Evolutionary conservation across 2,113 vertebrate genomes (phyloP), one percentile per base, ranked within the genome.

Genomic region (Engystomops pustulosus): DNA sequence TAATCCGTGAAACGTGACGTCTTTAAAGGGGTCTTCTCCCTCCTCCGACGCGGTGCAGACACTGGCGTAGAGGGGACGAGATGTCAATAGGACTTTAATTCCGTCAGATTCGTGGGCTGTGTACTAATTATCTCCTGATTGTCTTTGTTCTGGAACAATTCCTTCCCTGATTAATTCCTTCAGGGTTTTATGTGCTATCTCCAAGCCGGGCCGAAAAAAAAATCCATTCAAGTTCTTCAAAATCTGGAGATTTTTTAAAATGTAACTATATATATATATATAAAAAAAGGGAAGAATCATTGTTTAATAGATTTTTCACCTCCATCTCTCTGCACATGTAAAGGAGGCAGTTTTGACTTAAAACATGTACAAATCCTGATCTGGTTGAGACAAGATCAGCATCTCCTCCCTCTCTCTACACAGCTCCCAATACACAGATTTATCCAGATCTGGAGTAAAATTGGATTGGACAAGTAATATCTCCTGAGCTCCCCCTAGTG

Each of bases 71-170:
- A 36, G 36, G n/a, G 75, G 45, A n/a, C 36, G 38, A 36, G 14
- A 41, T 41, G 75, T 78, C 51, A 41, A 78, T 60, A 78, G 51
- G 32, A 41, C 34, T 38, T 58, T 77, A 53, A 77, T 77, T 77
- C 49, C 58, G 3, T 38, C 10, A 23, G 49, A 55, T 12, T 47
- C 36, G 76, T 79, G 78, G 14, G 27, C 38, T 44, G 55, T 49
- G 44, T 65, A 34, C 60, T 80, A 45, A 80, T 80, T 80, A 44
- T 41, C 51, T 45, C 27, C 27, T 67, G 14, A 47, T 32, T 67
- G 55, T 67, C 78, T 80, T 47, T 18, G 58, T 47, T 80, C 38
- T 67, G 36, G 55, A 80, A 80, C 18, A 27, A 47, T 80, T 67
- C 78, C 25, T 38, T 41, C 10, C 41, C 36, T 78, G 34, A 78